Evolutionary conservation across 2,888 invertebrate species (phyloP).

Genomic region (Deilephila porcellus): DNA sequence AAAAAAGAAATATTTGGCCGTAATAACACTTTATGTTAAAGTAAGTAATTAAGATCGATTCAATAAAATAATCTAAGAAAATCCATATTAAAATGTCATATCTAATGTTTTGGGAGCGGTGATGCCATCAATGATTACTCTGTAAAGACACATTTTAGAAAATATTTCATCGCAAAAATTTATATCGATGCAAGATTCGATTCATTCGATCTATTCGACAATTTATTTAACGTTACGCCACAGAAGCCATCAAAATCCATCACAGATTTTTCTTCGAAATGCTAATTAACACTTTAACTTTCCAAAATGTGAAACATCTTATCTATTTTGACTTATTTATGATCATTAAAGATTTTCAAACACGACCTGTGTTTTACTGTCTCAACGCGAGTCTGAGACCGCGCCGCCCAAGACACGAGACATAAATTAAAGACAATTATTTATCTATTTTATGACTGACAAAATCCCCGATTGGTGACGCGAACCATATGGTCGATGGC

Average conservation of each 20-base stretch:
- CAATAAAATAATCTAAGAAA: too few relatives aligned
- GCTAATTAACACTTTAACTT: neutral
- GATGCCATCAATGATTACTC: too few relatives aligned
- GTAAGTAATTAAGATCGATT: too few relatives aligned
- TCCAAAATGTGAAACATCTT: neutral
- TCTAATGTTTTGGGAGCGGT: too few relatives aligned
- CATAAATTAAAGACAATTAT: constrained; percentile 49
- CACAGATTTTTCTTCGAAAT: constrained; percentile 4
- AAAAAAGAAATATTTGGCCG: too few relatives aligned
- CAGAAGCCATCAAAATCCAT: constrained; percentile 4
- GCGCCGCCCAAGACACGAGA: neutral
- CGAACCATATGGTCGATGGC: constrained; percentile 56
- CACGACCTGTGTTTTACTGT: constrained; percentile 14
- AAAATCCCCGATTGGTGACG: constrained; percentile 73
- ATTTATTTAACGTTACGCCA: neutral
- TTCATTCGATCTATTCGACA: neutral
- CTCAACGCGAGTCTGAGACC: neutral
- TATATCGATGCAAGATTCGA: too few relatives aligned
- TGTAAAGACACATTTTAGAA: too few relatives aligned
- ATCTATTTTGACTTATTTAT: constrained; percentile 24
- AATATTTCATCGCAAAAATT: neutral
- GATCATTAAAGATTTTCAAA: constrained; percentile 13
- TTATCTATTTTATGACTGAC: constrained; percentile 74
- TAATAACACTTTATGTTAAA: too few relatives aligned
- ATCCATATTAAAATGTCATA: too few relatives aligned